Evolutionary conservation across 2,797 vertebrate species (phyloP).

Genomic region (Champsocephalus esox): DNA sequence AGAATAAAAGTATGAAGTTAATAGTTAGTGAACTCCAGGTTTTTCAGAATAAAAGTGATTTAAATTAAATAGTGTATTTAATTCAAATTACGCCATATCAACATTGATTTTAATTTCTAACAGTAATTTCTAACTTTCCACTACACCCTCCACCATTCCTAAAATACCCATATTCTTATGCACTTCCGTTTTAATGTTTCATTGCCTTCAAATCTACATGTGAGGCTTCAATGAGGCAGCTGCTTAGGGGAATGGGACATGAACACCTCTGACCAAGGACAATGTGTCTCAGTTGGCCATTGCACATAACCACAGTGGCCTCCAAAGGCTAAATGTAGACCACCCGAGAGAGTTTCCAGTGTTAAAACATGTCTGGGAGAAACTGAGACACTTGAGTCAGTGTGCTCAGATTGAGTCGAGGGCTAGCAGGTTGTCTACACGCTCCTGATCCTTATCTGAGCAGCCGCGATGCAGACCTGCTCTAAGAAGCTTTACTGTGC

Average conservation of each 20-base stretch:
- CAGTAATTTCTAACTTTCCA: constrained; percentile 67
- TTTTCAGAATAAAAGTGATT: too few relatives aligned
- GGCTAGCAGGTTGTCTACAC: constrained; percentile 58
- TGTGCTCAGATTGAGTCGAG: constrained; percentile 55
- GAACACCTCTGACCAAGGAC: constrained; percentile 62
- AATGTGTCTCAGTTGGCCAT: constrained; percentile 66
- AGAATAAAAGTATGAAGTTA: too few relatives aligned
- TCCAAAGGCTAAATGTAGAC: constrained; percentile 70
- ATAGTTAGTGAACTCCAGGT: too few relatives aligned
- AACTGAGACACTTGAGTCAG: constrained; percentile 57
- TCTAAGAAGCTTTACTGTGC: constrained; percentile 68
- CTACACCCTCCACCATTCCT: constrained; percentile 70
- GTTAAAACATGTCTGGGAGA: constrained; percentile 73
- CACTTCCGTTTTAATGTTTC: constrained; percentile 80
- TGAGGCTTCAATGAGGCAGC: constrained; percentile 63
- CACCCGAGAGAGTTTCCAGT: constrained; percentile 68
- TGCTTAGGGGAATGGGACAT: constrained; percentile 55
- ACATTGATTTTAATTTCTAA: too few relatives aligned
- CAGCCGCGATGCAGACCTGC: constrained; percentile 58
- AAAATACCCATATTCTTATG: constrained; percentile 82
- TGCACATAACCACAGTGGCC: constrained; percentile 51
- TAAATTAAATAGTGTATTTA: too few relatives aligned
- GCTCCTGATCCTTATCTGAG: constrained; percentile 80
- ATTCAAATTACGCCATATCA: too few relatives aligned
- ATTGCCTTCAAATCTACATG: constrained; percentile 74